Percentiles rank a stretch among this genome's conserved stretches.
Evolutionary conservation across 2,888 invertebrate genomes (phyloP).

Genomic region (Cacoxenus indagator): DNA sequence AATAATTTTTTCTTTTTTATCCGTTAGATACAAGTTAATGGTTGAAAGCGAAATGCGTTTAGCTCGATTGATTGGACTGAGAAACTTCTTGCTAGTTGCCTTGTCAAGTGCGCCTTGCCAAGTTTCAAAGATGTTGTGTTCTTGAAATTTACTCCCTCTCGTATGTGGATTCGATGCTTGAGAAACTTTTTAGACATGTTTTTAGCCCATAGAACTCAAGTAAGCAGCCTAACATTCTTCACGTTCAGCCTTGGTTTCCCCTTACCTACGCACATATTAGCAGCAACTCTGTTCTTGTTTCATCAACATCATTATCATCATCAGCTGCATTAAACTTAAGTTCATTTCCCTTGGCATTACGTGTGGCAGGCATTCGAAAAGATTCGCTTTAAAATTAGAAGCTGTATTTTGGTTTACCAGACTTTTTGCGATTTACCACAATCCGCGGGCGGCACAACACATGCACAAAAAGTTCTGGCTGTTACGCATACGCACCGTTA

Average conservation of each 20-base stretch:
- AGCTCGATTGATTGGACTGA: background rate
- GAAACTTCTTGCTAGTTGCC: background rate
- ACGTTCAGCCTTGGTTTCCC: background rate
- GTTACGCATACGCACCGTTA: no score
- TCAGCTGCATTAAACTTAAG: slow-evolving; percentile 48
- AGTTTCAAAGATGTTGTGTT: background rate
- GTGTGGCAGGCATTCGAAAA: slow-evolving; percentile 49
- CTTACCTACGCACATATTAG: no score
- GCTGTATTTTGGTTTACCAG: no score
- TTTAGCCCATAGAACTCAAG: background rate
- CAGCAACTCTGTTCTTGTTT: no score
- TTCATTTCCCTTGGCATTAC: slow-evolving; percentile 62
- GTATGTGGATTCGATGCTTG: background rate
- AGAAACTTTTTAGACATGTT: slow-evolving; percentile 19
- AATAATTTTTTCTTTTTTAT: background rate
- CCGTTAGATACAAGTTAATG: slow-evolving; percentile 1
- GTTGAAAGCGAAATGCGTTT: slow-evolving; percentile 3
- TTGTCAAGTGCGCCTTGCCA: background rate
- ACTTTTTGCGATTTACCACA: no score
- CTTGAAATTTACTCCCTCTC: background rate
- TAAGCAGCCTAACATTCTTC: background rate
- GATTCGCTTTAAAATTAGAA: slow-evolving; percentile 52
- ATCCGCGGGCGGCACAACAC: no score
- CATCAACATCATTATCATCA: no score
- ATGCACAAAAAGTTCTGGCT: no score